These are phyloP conservation scores for Hemibagrus guttatus DNA, from an alignment of 2,797 vertebrate genomes.

Conservation along the genomic window DNA sequence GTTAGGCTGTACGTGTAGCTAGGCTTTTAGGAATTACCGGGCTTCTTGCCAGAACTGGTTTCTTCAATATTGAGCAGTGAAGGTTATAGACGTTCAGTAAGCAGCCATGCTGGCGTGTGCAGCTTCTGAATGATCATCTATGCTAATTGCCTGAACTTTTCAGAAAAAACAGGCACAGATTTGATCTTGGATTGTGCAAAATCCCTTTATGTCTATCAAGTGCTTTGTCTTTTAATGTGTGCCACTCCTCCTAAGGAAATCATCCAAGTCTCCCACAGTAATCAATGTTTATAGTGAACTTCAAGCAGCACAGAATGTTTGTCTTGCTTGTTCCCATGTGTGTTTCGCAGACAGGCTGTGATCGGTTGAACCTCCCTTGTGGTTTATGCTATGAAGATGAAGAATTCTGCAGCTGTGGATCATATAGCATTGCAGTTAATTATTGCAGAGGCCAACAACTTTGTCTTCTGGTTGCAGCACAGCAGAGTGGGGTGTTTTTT, in stretches of 20 bases:
- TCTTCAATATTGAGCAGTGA: constrained; percentile 2
- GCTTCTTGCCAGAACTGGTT: constrained; percentile 20
- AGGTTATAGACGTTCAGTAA: neutral
- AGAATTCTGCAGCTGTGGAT: neutral
- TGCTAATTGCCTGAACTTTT: neutral
- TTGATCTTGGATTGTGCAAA: neutral
- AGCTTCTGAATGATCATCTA: neutral
- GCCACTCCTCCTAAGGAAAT: constrained; percentile 25
- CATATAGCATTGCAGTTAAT: constrained; percentile 3
- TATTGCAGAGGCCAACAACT: constrained; percentile 1
- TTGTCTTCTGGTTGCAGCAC: neutral
- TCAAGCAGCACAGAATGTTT: constrained; percentile 24
- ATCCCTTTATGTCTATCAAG: constrained; percentile 14
- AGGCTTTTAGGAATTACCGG: constrained; percentile 30
- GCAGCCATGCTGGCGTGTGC: neutral
- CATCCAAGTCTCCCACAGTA: constrained; percentile 9
- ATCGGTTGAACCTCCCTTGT: constrained; percentile 21
- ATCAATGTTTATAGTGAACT: constrained; percentile 30
- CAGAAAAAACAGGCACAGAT: neutral
- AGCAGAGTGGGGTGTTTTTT: neutral
- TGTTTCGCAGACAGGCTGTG: constrained; percentile 14
- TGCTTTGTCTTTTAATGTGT: constrained; percentile 19
- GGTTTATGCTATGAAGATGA: constrained; percentile 18
- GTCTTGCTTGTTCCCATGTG: constrained; percentile 21
- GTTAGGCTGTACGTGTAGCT: constrained; percentile 1